Evolutionary conservation across 2,113 vertebrate species (phyloP), one percentile per base, ranked within the genome.

Genomic region (Grantiella picta): DNA sequence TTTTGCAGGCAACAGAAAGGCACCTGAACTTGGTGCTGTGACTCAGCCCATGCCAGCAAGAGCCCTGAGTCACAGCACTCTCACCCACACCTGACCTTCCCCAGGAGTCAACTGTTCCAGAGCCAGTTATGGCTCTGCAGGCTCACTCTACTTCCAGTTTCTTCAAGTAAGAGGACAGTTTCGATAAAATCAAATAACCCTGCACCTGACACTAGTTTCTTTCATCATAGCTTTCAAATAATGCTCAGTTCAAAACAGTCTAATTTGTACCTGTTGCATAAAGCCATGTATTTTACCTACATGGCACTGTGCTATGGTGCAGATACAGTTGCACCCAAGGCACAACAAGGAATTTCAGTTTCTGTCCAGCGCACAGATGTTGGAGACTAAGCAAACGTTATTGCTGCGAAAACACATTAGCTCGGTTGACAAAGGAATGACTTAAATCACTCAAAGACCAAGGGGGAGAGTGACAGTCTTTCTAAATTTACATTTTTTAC

Each of bases 401-500:
- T 92, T 49, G 0, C 88, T 93, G 80, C 54, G 93, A 96, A 94
- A 95, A 92, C 69, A 95, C 90, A 81, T 92, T 95, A 93, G 40
- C 92, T 81, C 6, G 0, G 65, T 83, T 96, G 93, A 96, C 92
- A 96, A 96, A 96, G 82, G 83, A 93, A 84, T 94, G 77, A 95
- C 76, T 97, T 86, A 93, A 94, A 96, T 96, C 90, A 96, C 92
- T 96, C 95, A 82, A 93, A 95, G 92, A 96, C 94, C 92, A 96
- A 93, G 90, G 89, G 83, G 85, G 92, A 95, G 93, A 97, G 93
- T 96, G 96, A 96, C 95, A 97, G 94, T 90, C 93, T 93, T 94
- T 75, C 90, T 94, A 96, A 96, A 95, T 95, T 95, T 96, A 95
- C 95, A 96, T 96, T 95, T 96, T 95, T 95, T 96, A 93, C 95